Evolutionary conservation across 2,113 vertebrate species (phyloP).

Genomic region (Bubo bubo): DNA sequence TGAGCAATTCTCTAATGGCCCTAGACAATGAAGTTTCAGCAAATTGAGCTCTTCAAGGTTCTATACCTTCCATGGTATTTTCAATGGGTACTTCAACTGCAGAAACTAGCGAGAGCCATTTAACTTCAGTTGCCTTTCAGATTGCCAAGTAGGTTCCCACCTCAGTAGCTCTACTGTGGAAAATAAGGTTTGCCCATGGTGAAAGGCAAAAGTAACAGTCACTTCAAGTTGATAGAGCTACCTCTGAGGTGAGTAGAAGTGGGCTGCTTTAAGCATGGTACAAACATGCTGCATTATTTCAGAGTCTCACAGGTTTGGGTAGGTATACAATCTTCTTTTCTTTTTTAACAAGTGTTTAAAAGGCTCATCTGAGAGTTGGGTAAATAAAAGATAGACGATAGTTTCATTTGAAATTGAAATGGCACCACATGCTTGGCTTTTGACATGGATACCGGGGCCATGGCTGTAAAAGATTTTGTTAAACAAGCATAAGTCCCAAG

Average conservation of each 20-base stretch:
- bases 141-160: background rate
- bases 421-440: background rate
- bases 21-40: background rate
- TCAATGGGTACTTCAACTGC: background rate
- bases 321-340: background rate
- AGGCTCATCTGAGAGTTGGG: background rate
- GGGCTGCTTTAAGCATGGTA: background rate
- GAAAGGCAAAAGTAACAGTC: background rate
- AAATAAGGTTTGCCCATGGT: background rate
- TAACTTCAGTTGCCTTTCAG: background rate
- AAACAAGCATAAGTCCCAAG: background rate
- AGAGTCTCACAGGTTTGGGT: background rate
- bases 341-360: background rate
- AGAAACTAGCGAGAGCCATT: background rate
- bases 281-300: background rate
- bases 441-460: background rate
- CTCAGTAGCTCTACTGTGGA: background rate
- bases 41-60: background rate
- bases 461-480: background rate
- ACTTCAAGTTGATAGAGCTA: background rate
- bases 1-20: background rate
- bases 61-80: background rate
- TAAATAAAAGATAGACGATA: background rate
- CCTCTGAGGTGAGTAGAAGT: background rate
- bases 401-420: background rate